A percentile compares a stretch with the other conserved stretches of the same genome.
These are phyloP conservation scores for Melanostoma mellinum DNA, from an alignment of 2,888 invertebrate species.

Conservation along the genomic window DNA sequence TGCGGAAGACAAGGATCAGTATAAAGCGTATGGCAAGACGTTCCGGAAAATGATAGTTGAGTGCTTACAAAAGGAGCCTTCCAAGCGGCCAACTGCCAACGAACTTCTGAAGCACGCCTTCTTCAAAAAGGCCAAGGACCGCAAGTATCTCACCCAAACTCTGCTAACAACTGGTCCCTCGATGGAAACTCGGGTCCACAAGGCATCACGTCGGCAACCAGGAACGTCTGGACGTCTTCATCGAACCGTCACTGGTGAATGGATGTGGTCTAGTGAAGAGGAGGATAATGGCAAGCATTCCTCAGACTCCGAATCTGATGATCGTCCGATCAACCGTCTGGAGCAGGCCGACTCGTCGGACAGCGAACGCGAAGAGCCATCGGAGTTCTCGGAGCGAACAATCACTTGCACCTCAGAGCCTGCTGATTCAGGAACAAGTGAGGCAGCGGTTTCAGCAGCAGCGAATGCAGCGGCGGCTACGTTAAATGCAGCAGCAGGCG, in stretches of 20 bases:
- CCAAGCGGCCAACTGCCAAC: constrained; percentile 96
- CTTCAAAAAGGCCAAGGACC: constrained; percentile 98
- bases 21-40: constrained; percentile 98
- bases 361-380: constrained; percentile 83
- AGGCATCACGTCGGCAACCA: constrained; percentile 91
- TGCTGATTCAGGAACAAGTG: constrained; percentile 75
- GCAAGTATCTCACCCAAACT: constrained; percentile 92
- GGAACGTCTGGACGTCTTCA: constrained; percentile 93
- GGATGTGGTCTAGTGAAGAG: constrained; percentile 99
- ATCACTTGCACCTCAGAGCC: constrained; percentile 81
- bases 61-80: constrained; percentile 97
- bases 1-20: constrained; percentile 98
- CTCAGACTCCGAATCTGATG: constrained; percentile 83
- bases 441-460: constrained; percentile 58
- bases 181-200: constrained; percentile 94
- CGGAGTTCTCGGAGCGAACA: constrained; percentile 82
- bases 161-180: constrained; percentile 93
- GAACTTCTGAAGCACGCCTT: constrained; percentile 98
- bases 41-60: constrained; percentile 98
- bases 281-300: constrained; percentile 87
- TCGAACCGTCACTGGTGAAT: constrained; percentile 97
- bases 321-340: constrained; percentile 85
- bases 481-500: constrained; percentile 76
- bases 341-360: constrained; percentile 85
- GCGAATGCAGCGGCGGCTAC: constrained; percentile 61